Evolutionary conservation across 2,797 vertebrate species (phyloP), one percentile per base, ranked within the genome.

Genomic region (Esox lucius): DNA sequence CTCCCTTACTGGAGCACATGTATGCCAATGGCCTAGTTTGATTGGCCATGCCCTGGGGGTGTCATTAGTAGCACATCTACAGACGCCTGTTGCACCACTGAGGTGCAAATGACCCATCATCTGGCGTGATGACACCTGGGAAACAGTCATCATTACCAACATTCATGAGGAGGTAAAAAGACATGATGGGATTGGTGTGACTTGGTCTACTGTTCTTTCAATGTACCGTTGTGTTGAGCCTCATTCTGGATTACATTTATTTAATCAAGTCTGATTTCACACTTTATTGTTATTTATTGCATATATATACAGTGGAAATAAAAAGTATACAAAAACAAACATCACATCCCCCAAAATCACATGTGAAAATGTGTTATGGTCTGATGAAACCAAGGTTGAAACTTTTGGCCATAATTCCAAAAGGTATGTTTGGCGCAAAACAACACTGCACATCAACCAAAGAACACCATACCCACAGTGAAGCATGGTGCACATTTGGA

Each of bases 81-180:
- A 68, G 31, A 73, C 19, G 87, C 76, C 87, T 90, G 90, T 91
- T 88, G 85, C 84, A 83, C 69, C 78, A 81, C 66, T 71, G 84
- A 80, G 85, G 48, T 85, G 81, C 90, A 89, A 89, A 91, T 89
- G 90, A 89, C 85, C 87, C 84, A 81, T 91, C 88, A 87, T 91
- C 82, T 81, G 81, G 70, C 74, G 70, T 72, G 87, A 85, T 85
- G 89, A 88, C 86, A 85, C 78, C 78, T 84, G 85, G 79, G 75
- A 83, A 79, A 76, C 76, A 79, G 82, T 76, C 67, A n/a, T 87
- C 81, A 84, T 65, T 78, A 76, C 76, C 84, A 80, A 75, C 72
- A 19, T 64, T 39, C 75, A 64, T 26, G 22, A 49, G 75, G 79
- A 59, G 70, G 83, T 77, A 74, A 72, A 2, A 51, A 70, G 19